Evolutionary conservation across 2,888 invertebrate genomes (phyloP).

Genomic region (Synergus umbraculus): DNA sequence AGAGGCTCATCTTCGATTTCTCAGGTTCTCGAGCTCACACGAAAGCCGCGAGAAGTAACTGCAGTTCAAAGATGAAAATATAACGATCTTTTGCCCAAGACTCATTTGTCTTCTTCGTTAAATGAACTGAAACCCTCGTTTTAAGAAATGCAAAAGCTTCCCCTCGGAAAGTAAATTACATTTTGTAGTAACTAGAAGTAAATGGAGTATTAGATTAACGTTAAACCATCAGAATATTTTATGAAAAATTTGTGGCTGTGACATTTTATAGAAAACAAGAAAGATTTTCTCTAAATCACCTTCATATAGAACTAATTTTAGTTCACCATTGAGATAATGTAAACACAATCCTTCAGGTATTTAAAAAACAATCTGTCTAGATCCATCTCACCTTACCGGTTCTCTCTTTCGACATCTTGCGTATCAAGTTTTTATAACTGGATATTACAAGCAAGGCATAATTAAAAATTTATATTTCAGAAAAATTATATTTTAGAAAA

Average conservation of each 20-base stretch:
- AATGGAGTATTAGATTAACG: constrained; percentile 6
- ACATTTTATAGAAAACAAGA: background rate
- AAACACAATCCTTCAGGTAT: no score
- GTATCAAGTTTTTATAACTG: constrained; percentile 26
- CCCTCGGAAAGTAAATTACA: constrained; percentile 6
- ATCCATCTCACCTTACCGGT: no score
- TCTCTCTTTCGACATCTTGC: background rate
- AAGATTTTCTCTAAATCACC: background rate
- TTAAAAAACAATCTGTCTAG: no score
- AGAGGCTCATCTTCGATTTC: constrained; percentile 47
- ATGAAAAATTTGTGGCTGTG: background rate
- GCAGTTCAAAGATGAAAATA: constrained; percentile 1
- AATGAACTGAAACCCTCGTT: background rate
- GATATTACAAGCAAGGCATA: background rate
- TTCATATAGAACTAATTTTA: no score
- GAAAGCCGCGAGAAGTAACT: background rate
- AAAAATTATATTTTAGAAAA: no score
- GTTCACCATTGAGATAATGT: no score
- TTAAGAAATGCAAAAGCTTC: constrained; percentile 18
- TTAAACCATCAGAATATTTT: constrained; percentile 11
- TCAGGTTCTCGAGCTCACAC: constrained; percentile 42
- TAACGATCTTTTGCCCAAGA: constrained; percentile 19
- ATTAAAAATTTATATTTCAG: background rate
- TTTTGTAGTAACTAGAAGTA: background rate
- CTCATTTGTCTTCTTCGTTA: constrained; percentile 20